These are phyloP conservation scores for Etheostoma perlongum DNA, from an alignment of 2,797 vertebrate genomes.

Conservation along the genomic window DNA sequence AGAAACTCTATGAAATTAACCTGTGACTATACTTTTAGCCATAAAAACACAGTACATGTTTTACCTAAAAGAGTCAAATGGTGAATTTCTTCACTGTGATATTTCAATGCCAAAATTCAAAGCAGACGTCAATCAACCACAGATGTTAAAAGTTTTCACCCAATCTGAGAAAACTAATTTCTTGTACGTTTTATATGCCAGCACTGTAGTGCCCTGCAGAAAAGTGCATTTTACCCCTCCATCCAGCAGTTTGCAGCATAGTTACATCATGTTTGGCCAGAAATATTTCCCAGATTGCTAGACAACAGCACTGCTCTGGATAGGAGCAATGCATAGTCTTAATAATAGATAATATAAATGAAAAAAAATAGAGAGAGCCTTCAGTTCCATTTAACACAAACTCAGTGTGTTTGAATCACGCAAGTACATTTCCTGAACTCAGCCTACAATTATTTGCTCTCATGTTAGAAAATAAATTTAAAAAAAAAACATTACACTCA, in stretches of 20 bases:
- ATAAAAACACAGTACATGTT: too few relatives aligned
- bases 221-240: not conserved
- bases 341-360: not conserved
- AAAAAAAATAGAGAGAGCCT: not conserved
- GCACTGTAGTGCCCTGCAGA: not conserved
- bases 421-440: not conserved
- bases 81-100: not conserved
- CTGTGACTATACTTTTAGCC: too few relatives aligned
- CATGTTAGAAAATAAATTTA: too few relatives aligned
- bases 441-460: not conserved
- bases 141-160: not conserved
- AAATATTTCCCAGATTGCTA: not conserved
- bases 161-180: not conserved
- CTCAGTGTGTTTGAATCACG: not conserved
- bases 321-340: too few relatives aligned
- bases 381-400: not conserved
- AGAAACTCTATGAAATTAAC: not conserved
- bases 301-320: not conserved
- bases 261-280: not conserved
- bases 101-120: not conserved
- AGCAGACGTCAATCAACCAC: not conserved
- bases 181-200: not conserved
- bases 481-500: not conserved
- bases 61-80: not conserved
- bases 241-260: conserved; percentile 8